A percentile compares a stretch with the other conserved stretches of the same genome.
Evolutionary conservation across 1,140 invertebrate genomes (phyloP).

Genomic region (Neodiprion virginianus): DNA sequence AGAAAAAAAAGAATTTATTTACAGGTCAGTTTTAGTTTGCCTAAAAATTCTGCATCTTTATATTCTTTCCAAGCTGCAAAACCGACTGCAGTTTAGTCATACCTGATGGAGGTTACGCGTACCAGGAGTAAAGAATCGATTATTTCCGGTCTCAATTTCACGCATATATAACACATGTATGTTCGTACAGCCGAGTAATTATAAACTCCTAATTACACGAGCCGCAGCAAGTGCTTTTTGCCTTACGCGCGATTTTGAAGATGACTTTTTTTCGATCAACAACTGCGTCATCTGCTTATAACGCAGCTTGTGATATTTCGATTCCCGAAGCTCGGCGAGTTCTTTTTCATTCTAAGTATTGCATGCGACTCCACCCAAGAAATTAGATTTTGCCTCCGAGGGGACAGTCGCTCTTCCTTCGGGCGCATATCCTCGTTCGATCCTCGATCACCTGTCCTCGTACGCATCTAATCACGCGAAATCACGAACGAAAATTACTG

Average conservation of each 20-base stretch:
- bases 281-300: neutral
- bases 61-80: too few relatives aligned
- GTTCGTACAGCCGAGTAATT: neutral
- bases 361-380: neutral
- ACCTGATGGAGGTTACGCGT: too few relatives aligned
- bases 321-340: neutral
- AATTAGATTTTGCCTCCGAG: slow-evolving; percentile 39
- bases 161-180: neutral
- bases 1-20: too few relatives aligned
- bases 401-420: slow-evolving; percentile 38
- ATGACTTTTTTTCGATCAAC: neutral
- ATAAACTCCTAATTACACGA: neutral
- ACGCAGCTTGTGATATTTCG: neutral
- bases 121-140: neutral
- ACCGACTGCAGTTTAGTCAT: too few relatives aligned
- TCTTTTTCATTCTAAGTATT: neutral
- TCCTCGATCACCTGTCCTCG: slow-evolving; percentile 42
- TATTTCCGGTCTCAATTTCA: neutral
- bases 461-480: slow-evolving; percentile 48
- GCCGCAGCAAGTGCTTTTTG: neutral
- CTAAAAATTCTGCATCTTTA: too few relatives aligned
- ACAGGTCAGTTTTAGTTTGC: too few relatives aligned
- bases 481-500: slow-evolving; percentile 45
- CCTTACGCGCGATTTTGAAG: neutral
- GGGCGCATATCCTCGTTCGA: neutral